Conservation (phyloP, 37 sponge, comb jelly and placozoan species). For the Petrosia ficiformis region DNA sequence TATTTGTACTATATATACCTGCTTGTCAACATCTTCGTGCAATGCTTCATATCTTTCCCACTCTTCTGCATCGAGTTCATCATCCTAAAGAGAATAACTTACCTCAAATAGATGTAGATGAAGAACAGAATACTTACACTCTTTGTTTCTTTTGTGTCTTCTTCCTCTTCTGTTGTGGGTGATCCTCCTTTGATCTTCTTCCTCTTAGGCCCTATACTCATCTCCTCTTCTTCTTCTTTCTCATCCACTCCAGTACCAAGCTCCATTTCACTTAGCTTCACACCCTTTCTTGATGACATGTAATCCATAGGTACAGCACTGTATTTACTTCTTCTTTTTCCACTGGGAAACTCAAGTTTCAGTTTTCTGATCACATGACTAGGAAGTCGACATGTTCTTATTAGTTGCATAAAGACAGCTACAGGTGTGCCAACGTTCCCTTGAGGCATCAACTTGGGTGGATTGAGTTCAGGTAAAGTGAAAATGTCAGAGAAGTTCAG, state of each 20-base stretch:
- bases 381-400: constrained; percentile 74
- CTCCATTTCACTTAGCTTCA: background rate
- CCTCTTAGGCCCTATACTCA: constrained; percentile 10
- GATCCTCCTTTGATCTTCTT: background rate
- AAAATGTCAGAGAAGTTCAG: constrained; percentile 13
- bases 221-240: constrained; percentile 15
- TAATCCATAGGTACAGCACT: constrained; percentile 79
- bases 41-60: constrained; percentile 92
- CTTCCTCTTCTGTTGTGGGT: background rate
- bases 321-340: constrained; percentile 49
- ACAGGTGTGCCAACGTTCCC: constrained; percentile 92
- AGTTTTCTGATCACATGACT: constrained; percentile 81
- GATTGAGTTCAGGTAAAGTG: constrained; percentile 73
- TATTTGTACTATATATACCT: no score
- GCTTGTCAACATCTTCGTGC: constrained; percentile 84
- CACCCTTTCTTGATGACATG: background rate
- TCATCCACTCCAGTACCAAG: background rate
- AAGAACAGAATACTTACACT: background rate
- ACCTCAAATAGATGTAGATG: background rate
- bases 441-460: constrained; percentile 81
- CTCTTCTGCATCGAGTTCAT: constrained; percentile 91
- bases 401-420: constrained; percentile 55
- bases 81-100: constrained; percentile 34
- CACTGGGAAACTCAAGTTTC: constrained; percentile 73
- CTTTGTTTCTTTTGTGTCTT: background rate